Evolutionary conservation across 1,140 invertebrate genomes (phyloP).

Genomic region (Olivierus martensii): DNA sequence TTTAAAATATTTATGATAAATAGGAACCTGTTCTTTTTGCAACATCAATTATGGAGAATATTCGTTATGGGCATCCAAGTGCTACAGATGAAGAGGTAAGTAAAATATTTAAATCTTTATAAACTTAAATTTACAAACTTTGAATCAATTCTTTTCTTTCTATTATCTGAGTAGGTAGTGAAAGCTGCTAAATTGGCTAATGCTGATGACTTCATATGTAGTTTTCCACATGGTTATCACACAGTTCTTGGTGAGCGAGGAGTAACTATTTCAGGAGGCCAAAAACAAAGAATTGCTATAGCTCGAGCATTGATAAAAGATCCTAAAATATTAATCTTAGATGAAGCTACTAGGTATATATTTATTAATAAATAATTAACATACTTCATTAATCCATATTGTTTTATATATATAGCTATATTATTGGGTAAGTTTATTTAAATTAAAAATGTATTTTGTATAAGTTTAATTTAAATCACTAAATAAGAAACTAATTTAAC

Average conservation of each 20-base stretch:
- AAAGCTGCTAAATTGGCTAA: slow-evolving; percentile 51
- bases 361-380: too few relatives aligned
- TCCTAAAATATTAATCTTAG: slow-evolving; percentile 39
- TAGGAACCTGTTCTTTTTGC: slow-evolving; percentile 81
- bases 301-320: slow-evolving; percentile 33
- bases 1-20: too few relatives aligned
- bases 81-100: slow-evolving; percentile 47
- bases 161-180: too few relatives aligned
- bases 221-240: slow-evolving; percentile 58
- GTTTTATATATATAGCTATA: too few relatives aligned
- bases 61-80: slow-evolving; percentile 61
- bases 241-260: slow-evolving; percentile 57
- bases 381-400: too few relatives aligned
- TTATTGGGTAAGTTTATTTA: too few relatives aligned
- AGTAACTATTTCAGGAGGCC: slow-evolving; percentile 55
- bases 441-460: too few relatives aligned
- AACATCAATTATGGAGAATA: slow-evolving; percentile 83
- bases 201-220: slow-evolving; percentile 53
- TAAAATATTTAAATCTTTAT: too few relatives aligned
- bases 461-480: too few relatives aligned
- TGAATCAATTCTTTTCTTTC: too few relatives aligned
- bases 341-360: slow-evolving; percentile 23
- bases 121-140: too few relatives aligned
- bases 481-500: too few relatives aligned
- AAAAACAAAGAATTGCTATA: slow-evolving; percentile 35